Evolutionary conservation across 2,888 invertebrate species (phyloP), one percentile per base, ranked within the genome.

Genomic region (Hydrotaea diabolus): DNA sequence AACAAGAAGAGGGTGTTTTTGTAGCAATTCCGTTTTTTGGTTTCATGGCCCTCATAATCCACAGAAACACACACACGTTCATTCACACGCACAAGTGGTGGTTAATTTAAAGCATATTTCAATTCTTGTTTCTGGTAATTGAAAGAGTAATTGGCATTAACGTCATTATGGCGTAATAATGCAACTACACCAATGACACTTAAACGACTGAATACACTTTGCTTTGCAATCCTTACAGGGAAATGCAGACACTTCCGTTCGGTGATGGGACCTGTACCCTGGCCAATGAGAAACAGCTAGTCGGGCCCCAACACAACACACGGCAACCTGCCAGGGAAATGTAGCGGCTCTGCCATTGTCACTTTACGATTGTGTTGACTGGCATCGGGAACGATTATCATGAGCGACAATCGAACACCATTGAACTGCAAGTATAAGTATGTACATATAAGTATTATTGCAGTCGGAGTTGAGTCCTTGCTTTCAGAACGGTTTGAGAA

Each of bases 71-170:
- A 49, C 39, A 49, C 49, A 1, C 49, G 13, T n/a, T 13, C 4
- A 13, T 13, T 43, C 31, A 31, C 31, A 62, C 26, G 62, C 31
- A 43, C 23, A 21, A 46, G 69, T 69, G 69, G 69, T 85, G 85
- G 85, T 82, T 85, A 82, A 85, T 82, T 82, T 79, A 79, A 85
- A 82, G 79, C 85, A 82, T 75, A 85, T 85, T 85, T 82, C 79
- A 64, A 85, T 80, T 46, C 80, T 77, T 82, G 85, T 85, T 85
- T 82, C 82, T 85, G 82, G 79, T 79, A 85, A 85, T 85, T 85
- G 76, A 77, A 80, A 77, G 82, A 85, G 69, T 85, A 85, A 85
- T 85, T 85, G 85, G 85, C 85, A 85, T 85, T 85, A 85, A 85
- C 79, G 82, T 85, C 77, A 82, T 85, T 81, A 79, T 77, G 78